A percentile compares a stretch with the other conserved stretches of the same genome.
phyloP scores from a whole-genome alignment of 1,140 invertebrate genomes.

The Lepidurus packardi region DNA sequence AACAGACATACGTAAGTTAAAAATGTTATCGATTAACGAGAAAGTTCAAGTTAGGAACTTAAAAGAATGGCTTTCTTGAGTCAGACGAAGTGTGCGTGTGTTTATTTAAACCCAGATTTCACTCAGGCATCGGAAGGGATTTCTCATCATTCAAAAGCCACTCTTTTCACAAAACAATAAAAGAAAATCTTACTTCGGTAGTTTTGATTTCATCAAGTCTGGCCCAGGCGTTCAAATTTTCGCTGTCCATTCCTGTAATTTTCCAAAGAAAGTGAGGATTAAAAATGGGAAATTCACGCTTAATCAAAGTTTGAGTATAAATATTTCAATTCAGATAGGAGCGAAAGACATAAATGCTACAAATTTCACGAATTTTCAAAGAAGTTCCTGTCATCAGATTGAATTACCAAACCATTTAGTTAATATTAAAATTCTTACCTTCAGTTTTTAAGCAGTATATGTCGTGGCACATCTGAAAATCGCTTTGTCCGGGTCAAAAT shows the following conservation, averaged over 20 bases:
- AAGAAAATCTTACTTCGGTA: background rate
- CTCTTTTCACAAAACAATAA: background rate
- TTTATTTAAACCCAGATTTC: background rate
- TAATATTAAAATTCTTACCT: background rate
- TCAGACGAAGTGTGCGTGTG: background rate
- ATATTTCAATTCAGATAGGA: conserved; percentile 43
- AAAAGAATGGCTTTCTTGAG: background rate
- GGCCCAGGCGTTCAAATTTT: too few relatives aligned
- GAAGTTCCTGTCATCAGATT: background rate
- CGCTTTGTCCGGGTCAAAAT: too few relatives aligned
- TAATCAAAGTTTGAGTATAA: too few relatives aligned
- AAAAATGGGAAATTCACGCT: too few relatives aligned
- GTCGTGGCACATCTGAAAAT: too few relatives aligned
- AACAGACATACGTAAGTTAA: too few relatives aligned
- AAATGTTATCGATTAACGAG: too few relatives aligned
- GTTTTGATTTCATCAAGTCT: background rate
- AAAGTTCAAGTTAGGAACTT: too few relatives aligned
- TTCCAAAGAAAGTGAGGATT: too few relatives aligned
- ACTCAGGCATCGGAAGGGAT: background rate
- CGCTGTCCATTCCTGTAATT: too few relatives aligned
- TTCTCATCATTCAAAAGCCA: background rate
- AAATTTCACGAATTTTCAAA: conserved; percentile 39
- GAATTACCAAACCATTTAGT: background rate
- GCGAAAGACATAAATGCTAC: conserved; percentile 44
- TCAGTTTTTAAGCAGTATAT: too few relatives aligned